Percentiles rank a stretch among this genome's conserved stretches.
Evolutionary conservation across 2,113 vertebrate species (phyloP).

Genomic region (Silurus asotus): DNA sequence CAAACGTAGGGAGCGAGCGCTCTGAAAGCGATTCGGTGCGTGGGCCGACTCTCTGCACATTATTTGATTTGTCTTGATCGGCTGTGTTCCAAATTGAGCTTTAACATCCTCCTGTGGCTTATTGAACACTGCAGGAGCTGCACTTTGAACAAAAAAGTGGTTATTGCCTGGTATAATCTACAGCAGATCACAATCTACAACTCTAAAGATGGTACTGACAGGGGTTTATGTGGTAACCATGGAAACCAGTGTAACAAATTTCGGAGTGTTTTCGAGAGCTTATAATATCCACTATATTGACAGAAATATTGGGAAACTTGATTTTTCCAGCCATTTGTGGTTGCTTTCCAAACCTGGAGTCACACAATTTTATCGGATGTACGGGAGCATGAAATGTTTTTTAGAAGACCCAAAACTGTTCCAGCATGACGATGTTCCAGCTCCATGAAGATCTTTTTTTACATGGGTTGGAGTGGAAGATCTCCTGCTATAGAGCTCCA

Average conservation of each 20-base stretch:
- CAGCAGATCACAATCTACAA: not conserved
- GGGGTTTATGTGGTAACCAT: not conserved
- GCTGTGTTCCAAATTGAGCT: not conserved
- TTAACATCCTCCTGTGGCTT: not conserved
- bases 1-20: not conserved
- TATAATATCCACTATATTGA: not conserved
- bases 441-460: no score
- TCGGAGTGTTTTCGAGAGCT: not conserved
- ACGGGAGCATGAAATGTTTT: no score
- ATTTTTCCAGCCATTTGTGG: no score
- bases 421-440: no score
- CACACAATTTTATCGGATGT: no score
- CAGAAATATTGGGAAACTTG: no score
- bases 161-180: not conserved
- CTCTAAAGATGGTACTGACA: no score
- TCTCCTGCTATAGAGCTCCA: no score
- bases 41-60: not conserved
- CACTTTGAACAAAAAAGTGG: not conserved
- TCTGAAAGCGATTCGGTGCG: not conserved
- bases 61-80: not conserved
- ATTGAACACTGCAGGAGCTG: not conserved
- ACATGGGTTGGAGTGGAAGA: no score
- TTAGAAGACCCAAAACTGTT: no score
- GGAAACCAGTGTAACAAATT: not conserved
- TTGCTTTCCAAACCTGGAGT: no score